A percentile compares a stretch with the other conserved stretches of the same genome.
Evolutionary conservation across 1,140 invertebrate genomes (phyloP).

Genomic region (Apis florea): DNA sequence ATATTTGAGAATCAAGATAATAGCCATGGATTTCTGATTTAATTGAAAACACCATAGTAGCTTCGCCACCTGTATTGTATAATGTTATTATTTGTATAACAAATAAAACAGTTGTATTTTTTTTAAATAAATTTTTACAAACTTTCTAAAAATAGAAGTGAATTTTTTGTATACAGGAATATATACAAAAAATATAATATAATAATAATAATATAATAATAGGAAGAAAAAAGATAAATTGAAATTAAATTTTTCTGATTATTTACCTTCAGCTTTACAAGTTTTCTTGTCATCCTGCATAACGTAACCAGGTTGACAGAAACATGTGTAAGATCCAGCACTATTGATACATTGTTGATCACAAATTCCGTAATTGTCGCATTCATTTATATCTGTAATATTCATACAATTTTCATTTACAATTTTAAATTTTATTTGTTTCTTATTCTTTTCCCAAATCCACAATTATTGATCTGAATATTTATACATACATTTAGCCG

Average conservation of each 20-base stretch:
- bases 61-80: conserved; percentile 83
- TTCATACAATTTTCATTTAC: too few species aligned
- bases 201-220: too few species aligned
- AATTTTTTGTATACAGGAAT: too few species aligned
- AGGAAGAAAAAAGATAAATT: too few species aligned
- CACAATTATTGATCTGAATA: neutral
- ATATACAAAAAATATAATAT: too few species aligned
- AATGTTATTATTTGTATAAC: too few species aligned
- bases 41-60: conserved; percentile 84
- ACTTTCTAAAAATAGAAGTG: too few species aligned
- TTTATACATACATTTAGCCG: neutral
- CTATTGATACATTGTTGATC: conserved; percentile 92
- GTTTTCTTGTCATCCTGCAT: conserved; percentile 84
- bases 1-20: conserved; percentile 77
- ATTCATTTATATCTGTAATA: conserved; percentile 89
- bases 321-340: conserved; percentile 88
- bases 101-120: too few species aligned
- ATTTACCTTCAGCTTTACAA: conserved; percentile 84
- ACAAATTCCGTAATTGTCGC: conserved; percentile 87
- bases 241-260: neutral
- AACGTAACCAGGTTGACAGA: conserved; percentile 88
- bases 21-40: conserved; percentile 80
- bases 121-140: too few species aligned
- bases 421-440: too few species aligned
- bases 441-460: neutral